Conservation (phyloP, 2,113 vertebrate genomes). For the Sisor rabdophorus region DNA sequence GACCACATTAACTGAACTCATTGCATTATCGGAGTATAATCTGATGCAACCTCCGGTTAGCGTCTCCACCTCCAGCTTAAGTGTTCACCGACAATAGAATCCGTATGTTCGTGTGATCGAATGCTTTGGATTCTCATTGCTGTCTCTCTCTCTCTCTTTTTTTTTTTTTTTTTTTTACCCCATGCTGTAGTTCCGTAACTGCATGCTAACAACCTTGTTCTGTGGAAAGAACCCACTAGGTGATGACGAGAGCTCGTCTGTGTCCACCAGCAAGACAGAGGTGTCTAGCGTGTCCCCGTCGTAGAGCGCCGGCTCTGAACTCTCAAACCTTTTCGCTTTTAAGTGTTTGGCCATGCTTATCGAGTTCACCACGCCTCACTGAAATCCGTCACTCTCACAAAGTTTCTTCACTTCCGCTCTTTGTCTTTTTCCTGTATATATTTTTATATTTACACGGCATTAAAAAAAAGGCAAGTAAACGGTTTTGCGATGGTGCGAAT, state of each 20-base stretch:
- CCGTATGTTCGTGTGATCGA: background rate
- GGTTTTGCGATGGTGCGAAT: background rate
- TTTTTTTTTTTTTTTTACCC: background rate
- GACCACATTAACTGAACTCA: too few relatives aligned
- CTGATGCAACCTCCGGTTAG: too few relatives aligned
- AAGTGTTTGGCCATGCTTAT: background rate
- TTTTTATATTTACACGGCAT: constrained; percentile 42
- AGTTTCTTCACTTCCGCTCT: background rate
- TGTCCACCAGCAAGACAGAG: constrained; percentile 79
- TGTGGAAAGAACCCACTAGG: constrained; percentile 74
- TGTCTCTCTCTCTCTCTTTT: background rate
- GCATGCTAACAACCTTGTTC: constrained; percentile 79
- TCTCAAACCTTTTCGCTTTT: background rate
- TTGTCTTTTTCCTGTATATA: constrained; percentile 31
- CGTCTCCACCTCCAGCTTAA: too few relatives aligned
- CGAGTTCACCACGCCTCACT: background rate
- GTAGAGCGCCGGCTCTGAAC: background rate
- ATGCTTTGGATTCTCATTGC: background rate
- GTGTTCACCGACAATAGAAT: too few relatives aligned
- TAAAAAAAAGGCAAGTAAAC: constrained; percentile 26
- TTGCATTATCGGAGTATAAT: too few relatives aligned
- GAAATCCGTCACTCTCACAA: background rate
- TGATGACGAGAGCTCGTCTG: constrained; percentile 72
- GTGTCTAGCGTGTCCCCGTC: constrained; percentile 71
- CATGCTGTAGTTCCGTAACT: constrained; percentile 55